A percentile compares a stretch with the other conserved stretches of the same genome.
Conservation (phyloP, 1,140 invertebrate species). For the Cotesia chilonis region DNA sequence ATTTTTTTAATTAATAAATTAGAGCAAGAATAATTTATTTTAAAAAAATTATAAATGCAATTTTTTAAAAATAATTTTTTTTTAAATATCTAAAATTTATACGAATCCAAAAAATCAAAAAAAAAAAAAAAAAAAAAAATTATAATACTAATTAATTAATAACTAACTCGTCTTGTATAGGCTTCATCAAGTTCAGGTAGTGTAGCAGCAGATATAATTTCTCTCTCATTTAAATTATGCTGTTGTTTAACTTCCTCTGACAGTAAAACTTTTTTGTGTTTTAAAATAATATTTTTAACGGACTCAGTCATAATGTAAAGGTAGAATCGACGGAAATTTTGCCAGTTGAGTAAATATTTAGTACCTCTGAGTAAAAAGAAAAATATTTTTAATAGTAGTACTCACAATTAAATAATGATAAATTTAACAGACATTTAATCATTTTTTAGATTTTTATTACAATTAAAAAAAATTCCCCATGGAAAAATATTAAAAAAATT, state of each 20-base stretch:
- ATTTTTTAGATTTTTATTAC: no score
- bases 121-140: no score
- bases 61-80: no score
- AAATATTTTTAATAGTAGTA: neutral
- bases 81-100: no score
- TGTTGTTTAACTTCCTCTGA: conserved; percentile 77
- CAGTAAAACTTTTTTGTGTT: conserved; percentile 80
- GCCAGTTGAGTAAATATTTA: conserved; percentile 83
- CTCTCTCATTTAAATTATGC: conserved; percentile 77
- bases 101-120: no score
- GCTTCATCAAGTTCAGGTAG: conserved; percentile 87
- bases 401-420: no score
- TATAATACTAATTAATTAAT: conserved; percentile 10
- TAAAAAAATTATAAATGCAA: no score
- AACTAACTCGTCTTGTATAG: conserved; percentile 75
- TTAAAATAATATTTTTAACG: conserved; percentile 83
- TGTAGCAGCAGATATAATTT: conserved; percentile 85
- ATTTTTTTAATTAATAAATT: no score
- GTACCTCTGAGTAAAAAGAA: conserved; percentile 72
- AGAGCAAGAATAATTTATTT: no score
- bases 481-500: no score
- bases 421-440: no score
- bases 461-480: no score
- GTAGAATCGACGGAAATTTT: conserved; percentile 87
- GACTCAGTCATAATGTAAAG: conserved; percentile 93